Evolutionary conservation across 2,797 vertebrate species (phyloP), one percentile per base, ranked within the genome.

Genomic region (Mormyrops boulengeri): DNA sequence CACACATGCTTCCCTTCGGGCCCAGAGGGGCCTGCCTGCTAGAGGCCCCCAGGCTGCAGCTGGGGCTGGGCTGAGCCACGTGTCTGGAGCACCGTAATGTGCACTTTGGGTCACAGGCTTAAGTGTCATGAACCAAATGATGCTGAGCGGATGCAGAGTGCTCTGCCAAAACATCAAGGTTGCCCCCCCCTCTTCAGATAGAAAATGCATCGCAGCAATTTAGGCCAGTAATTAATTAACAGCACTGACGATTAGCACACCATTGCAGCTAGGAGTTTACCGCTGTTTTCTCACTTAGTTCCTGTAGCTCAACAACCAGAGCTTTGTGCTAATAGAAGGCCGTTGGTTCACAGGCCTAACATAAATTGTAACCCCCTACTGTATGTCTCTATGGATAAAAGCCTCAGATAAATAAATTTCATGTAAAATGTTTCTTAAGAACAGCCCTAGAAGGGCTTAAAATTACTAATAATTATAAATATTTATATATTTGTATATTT

Each of bases 211-310:
- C 38, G 3, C 38, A 44, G 38, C 73, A 9, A 80, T 80, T 80
- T 80, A 47, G 73, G 73, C 38, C 73, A 80, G 73, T 47, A 80
- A 80, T 80, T 80, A 80, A 80, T 47, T 47, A 47, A 80, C 73
- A 41, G 47, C 38, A 47, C 17, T n/a, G 73, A 80, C 38, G 1
- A 80, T 80, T n/a, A 80, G 6, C 41, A 4, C 17, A 80, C 73
- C 73, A 44, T 8, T 80, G 73, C 38, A 80, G 5, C 7, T 47
- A n/a, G 38, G 41, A 47, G 41, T 41, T 77, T 80, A 19, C 38
- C 73, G 1, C 38, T n/a, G 19, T 19, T n/a, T 47, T n/a, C 73
- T n/a, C 17, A 3, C 7, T 80, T 9, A 80, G 38, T 6, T 47
- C 14, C 14, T 73, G 66, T 17, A 38, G 66, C 12, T 38, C 66